Conservation (phyloP, 2,797 vertebrate species). For the Acrocephalus scirpaceus region DNA sequence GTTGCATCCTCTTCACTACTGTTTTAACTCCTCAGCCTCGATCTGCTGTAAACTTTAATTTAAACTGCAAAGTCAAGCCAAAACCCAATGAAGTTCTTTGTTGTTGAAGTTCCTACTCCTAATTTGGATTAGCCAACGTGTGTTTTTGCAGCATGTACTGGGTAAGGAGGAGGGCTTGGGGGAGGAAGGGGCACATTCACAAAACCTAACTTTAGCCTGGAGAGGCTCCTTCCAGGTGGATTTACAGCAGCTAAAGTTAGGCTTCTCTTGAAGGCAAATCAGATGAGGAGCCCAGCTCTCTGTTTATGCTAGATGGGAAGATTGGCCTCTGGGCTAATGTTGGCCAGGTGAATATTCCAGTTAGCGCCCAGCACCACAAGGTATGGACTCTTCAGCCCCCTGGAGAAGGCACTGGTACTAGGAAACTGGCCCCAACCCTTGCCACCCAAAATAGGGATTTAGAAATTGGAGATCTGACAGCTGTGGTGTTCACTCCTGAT, state of each 20-base stretch:
- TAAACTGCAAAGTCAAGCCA: not conserved
- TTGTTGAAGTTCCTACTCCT: not conserved
- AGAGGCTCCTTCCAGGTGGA: not conserved
- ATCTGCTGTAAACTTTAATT: not conserved
- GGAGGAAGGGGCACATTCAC: constrained; percentile 34
- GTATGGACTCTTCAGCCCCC: not conserved
- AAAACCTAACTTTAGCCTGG: not conserved
- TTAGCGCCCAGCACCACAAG: constrained; percentile 23
- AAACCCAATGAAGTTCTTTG: not conserved
- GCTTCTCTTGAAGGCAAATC: constrained; percentile 40
- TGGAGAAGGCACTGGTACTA: constrained; percentile 52
- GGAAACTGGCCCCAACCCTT: constrained; percentile 26
- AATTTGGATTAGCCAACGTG: constrained; percentile 22
- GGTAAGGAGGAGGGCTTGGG: not conserved
- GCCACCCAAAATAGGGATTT: not conserved
- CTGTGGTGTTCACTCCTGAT: not conserved
- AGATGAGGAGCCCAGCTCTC: constrained; percentile 25
- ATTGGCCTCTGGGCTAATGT: not conserved
- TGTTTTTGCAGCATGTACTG: constrained; percentile 36
- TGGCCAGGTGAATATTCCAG: constrained; percentile 3
- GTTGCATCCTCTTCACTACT: not conserved
- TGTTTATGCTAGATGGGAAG: not conserved
- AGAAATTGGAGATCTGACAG: not conserved
- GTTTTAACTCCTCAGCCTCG: not conserved
- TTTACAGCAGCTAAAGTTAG: constrained; percentile 23